phyloP scores from a whole-genome alignment of 2,113 vertebrate species.

The Rallus limicola region DNA sequence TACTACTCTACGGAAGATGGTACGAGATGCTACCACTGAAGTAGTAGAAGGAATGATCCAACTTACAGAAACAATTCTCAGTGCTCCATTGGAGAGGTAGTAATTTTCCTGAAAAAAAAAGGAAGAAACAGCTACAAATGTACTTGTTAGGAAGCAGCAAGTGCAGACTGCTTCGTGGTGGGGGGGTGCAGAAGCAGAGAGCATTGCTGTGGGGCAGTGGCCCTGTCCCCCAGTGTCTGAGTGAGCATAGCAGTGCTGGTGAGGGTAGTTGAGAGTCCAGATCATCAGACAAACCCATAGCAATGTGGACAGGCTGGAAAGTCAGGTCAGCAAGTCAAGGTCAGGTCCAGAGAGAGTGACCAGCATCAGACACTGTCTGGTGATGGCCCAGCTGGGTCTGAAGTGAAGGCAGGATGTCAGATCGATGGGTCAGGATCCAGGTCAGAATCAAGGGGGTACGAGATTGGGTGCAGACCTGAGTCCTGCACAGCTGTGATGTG shows the following conservation, averaged over 20 bases:
- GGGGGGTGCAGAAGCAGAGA: neutral
- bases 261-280: neutral
- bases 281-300: neutral
- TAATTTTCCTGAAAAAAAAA: neutral
- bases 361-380: neutral
- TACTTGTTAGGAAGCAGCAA: neutral
- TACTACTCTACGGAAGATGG: slow-evolving; percentile 82
- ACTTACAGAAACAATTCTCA: slow-evolving; percentile 83
- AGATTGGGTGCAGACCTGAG: neutral
- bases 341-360: neutral
- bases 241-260: neutral
- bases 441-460: neutral
- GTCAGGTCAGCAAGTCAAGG: neutral
- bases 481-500: neutral
- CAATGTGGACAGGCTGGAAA: neutral
- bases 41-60: slow-evolving; percentile 86
- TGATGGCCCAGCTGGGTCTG: neutral
- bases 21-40: slow-evolving; percentile 82
- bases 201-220: neutral
- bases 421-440: neutral
- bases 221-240: neutral
- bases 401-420: neutral
- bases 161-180: neutral
- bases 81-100: slow-evolving; percentile 83
- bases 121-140: neutral